Percentiles rank a stretch among this genome's conserved stretches.
phyloP scores from a whole-genome alignment of 2,113 vertebrate genomes.

The Pomatorhinus ruficollis region DNA sequence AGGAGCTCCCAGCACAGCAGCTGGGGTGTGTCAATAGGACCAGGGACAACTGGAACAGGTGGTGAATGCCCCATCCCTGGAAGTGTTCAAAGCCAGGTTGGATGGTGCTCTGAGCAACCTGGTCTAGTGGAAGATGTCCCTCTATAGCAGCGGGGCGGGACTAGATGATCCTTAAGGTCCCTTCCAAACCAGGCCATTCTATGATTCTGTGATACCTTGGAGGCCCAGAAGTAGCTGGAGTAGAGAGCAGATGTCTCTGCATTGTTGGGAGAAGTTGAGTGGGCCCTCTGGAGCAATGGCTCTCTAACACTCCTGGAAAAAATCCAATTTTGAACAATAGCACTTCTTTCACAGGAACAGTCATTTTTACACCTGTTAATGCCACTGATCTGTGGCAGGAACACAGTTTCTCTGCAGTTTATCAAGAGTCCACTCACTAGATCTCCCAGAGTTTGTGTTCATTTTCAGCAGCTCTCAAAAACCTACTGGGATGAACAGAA shows the following conservation, averaged over 20 bases:
- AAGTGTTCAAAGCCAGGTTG: background rate
- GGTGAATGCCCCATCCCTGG: background rate
- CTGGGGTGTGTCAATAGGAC: accelerated
- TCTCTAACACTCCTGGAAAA: background rate
- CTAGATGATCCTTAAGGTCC: background rate
- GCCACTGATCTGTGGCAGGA: background rate
- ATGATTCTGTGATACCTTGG: background rate
- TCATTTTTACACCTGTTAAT: background rate
- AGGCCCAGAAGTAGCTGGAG: background rate
- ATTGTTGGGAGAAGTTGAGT: background rate
- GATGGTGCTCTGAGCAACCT: background rate
- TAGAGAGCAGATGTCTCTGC: background rate
- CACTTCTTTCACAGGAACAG: background rate
- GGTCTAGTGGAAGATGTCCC: background rate
- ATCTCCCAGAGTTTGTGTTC: background rate
- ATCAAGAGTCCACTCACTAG: background rate
- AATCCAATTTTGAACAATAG: background rate
- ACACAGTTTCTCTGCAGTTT: background rate
- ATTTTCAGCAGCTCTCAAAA: background rate
- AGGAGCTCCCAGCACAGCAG: background rate
- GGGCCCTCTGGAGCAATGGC: background rate
- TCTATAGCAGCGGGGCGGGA: background rate
- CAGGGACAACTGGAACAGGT: background rate
- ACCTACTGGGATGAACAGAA: background rate
- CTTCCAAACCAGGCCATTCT: background rate